Conservation (phyloP, 37 sponge, comb jelly and placozoan species). For the Hormiphora californensis region DNA sequence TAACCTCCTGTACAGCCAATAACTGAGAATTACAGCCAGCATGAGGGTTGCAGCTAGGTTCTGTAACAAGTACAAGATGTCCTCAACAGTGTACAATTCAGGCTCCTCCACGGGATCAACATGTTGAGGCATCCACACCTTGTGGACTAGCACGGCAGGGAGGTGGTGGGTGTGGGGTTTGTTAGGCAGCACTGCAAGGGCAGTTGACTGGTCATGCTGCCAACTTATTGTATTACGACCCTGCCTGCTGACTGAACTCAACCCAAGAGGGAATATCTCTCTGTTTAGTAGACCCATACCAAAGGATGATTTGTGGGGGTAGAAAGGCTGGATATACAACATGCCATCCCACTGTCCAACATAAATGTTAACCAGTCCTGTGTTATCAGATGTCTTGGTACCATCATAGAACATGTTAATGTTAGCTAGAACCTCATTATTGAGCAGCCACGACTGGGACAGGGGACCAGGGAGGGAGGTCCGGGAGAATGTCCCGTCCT, state of each 20-base stretch:
- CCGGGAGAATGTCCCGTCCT: neutral
- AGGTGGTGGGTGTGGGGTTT: neutral
- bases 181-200: too few relatives aligned
- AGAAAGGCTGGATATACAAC: constrained; percentile 19
- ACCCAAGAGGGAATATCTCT: neutral
- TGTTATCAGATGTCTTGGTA: neutral
- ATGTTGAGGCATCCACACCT: constrained; percentile 22
- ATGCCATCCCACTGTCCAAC: constrained; percentile 5
- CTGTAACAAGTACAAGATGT: neutral
- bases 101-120: neutral
- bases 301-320: neutral
- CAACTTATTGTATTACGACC: constrained; percentile 46
- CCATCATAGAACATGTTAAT: constrained; percentile 36
- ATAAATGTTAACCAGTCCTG: neutral
- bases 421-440: neutral
- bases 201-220: too few relatives aligned
- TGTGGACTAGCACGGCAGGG: neutral
- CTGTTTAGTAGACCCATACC: neutral
- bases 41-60: neutral
- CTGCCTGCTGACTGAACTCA: neutral
- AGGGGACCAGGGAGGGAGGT: neutral
- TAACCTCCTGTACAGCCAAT: constrained; percentile 16
- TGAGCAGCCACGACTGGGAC: constrained; percentile 33
- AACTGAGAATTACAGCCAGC: neutral
- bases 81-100: neutral